Evolutionary conservation across 2,797 vertebrate species (phyloP), one percentile per base, ranked within the genome.

Genomic region (Kryptopterus vitreolus): DNA sequence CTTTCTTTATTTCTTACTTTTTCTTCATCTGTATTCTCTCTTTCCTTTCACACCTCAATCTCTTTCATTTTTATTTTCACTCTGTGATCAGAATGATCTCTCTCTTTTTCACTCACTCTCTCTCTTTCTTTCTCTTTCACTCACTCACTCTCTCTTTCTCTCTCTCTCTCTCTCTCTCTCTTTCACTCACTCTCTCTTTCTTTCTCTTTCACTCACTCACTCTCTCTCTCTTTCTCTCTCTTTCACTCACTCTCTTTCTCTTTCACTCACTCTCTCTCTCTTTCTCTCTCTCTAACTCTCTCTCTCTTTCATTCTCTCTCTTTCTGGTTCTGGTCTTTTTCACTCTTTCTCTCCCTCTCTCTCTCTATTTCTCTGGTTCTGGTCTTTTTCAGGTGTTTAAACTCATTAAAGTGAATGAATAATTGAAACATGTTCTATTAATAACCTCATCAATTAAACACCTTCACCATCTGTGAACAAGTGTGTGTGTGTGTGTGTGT

Each of bases 381-480:
- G 15, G 15, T 58, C 43, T 46, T 81, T 62, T 76, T 76, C 55
- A 76, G 79, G 65, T 69, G 74, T 59, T 71, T 66, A 35, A 57
- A 77, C 74, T 71, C 73, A 76, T 81, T 81, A 81, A 76, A 22
- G 53, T 74, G 24, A 61, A 76, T 81, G 63, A 81, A 78, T 65
- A 77, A 20, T 63, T 69, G 5, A 62, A 62, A 52, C 12, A 22
- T 53, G 29, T 69, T 31, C 66, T 81, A 69, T 66, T 59, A 55
- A 65, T 82, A 57, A 52, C 75, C 55, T 76, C 72, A 81, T 81
- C 76, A 82, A 78, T 83, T 58, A 81, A 61, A 61, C 55, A 31
- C 9, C 11, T 6, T 10, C 52, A 43, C 35, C 9, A 9, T 55
- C 18, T 55, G 71, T 66, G 70, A n/a, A n/a, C n/a, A n/a, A 20